These are phyloP conservation scores for Myopa tessellatipennis DNA, from an alignment of 2,888 invertebrate genomes.

Conservation along the genomic window DNA sequence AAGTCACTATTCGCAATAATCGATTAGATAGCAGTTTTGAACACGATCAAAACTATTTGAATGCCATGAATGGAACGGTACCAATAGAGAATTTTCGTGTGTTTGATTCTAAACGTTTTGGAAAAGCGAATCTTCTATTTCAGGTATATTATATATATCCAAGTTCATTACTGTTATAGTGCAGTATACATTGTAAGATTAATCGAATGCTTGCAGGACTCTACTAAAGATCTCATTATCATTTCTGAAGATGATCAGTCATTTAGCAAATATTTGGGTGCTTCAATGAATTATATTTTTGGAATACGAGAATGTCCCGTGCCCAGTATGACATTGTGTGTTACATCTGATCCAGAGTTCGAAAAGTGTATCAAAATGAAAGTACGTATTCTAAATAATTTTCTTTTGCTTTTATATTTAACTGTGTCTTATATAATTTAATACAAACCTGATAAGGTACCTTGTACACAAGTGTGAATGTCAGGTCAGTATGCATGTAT, in stretches of 20 bases:
- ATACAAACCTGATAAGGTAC: not conserved
- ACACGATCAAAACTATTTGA: conserved; percentile 55
- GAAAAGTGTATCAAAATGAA: conserved; percentile 93
- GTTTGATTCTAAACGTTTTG: conserved; percentile 79
- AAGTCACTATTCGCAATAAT: conserved; percentile 54
- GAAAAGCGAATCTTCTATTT: conserved; percentile 80
- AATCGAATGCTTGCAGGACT: conserved; percentile 73
- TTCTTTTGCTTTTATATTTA: not conserved
- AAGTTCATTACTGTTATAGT: too few species aligned
- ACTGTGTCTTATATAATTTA: not conserved
- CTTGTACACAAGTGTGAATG: not conserved
- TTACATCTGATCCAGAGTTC: conserved; percentile 90
- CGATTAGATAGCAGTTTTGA: conserved; percentile 62
- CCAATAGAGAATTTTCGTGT: conserved; percentile 75
- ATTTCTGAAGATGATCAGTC: conserved; percentile 81
- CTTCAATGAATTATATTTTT: conserved; percentile 76
- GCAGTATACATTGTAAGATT: too few species aligned
- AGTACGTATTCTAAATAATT: conserved; percentile 69
- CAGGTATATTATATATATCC: conserved; percentile 72
- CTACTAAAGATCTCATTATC: conserved; percentile 74
- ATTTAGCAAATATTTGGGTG: conserved; percentile 78
- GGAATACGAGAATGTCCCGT: conserved; percentile 87
- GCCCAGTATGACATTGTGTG: conserved; percentile 85
- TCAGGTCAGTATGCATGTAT: not conserved
- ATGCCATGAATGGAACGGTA: conserved; percentile 56